Evolutionary conservation across 1,140 invertebrate genomes (phyloP).

Genomic region (Melitaea cinxia): DNA sequence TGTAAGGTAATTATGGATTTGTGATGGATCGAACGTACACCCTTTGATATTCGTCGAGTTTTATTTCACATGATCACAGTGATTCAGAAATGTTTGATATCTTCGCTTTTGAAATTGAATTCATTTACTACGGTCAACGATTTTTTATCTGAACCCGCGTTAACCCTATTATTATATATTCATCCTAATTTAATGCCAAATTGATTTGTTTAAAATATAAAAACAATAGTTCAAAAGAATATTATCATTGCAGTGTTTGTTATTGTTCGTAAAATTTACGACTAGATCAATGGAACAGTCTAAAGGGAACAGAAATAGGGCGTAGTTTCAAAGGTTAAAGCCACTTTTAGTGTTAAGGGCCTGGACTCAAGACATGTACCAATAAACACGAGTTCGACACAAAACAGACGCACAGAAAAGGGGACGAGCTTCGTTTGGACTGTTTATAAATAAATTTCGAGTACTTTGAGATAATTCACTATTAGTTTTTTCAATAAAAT

Average conservation of each 20-base stretch:
- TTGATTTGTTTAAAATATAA: neutral
- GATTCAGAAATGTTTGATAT: constrained; percentile 5
- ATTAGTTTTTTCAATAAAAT: constrained; percentile 20
- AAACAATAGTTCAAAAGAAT: neutral
- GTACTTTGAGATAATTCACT: constrained; percentile 49
- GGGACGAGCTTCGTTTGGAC: constrained; percentile 56
- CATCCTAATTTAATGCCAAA: neutral
- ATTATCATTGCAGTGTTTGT: neutral
- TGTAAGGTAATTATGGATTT: constrained; percentile 38
- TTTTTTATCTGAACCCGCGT: neutral
- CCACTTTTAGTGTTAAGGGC: constrained; percentile 28
- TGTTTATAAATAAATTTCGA: constrained; percentile 64
- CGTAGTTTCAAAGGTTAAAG: constrained; percentile 39
- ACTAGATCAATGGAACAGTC: constrained; percentile 35
- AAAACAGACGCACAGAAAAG: constrained; percentile 60
- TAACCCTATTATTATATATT: neutral
- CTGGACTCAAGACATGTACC: constrained; percentile 28
- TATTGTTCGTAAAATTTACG: constrained; percentile 22
- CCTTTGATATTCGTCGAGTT: constrained; percentile 29
- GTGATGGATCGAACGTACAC: constrained; percentile 32
- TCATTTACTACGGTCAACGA: neutral
- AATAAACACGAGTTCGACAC: constrained; percentile 66
- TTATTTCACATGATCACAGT: constrained; percentile 27
- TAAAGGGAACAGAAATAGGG: constrained; percentile 38
- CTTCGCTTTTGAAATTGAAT: neutral